Evolutionary conservation across 2,888 invertebrate genomes (phyloP).

Genomic region (Meiosimyza decipiens): DNA sequence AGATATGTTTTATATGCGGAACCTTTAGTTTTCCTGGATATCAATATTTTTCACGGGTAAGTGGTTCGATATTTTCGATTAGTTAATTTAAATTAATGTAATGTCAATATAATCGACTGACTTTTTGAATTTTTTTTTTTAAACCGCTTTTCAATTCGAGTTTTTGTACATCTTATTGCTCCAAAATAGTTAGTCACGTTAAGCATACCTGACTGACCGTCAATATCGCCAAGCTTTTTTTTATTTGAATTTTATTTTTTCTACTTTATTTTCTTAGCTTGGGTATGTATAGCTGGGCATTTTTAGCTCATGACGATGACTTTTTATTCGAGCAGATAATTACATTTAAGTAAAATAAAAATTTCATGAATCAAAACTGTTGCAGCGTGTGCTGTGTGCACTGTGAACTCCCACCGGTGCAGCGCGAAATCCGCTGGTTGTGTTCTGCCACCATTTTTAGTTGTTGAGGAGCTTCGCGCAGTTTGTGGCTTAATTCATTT

Average conservation of each 20-base stretch:
- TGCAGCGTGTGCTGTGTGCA: slow-evolving; percentile 41
- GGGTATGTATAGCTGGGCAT: slow-evolving; percentile 33
- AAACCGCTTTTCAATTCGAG: too few relatives aligned
- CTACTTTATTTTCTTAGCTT: slow-evolving; percentile 33
- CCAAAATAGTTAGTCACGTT: too few relatives aligned
- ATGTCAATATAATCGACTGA: too few relatives aligned
- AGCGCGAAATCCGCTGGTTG: neutral
- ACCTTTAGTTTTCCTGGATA: too few relatives aligned
- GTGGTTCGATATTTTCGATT: too few relatives aligned
- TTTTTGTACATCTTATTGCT: too few relatives aligned
- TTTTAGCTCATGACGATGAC: slow-evolving; percentile 57
- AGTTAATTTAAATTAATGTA: too few relatives aligned
- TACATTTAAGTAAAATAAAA: slow-evolving; percentile 68
- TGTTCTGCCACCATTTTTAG: neutral
- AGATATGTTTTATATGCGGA: too few relatives aligned
- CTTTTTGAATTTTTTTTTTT: too few relatives aligned
- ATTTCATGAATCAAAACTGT: slow-evolving; percentile 56
- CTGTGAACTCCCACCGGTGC: slow-evolving; percentile 19
- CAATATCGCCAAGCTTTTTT: slow-evolving; percentile 4
- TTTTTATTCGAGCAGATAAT: slow-evolving; percentile 65
- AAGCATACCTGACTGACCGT: too few relatives aligned
- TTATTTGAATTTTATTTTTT: slow-evolving; percentile 34
- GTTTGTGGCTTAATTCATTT: slow-evolving; percentile 50
- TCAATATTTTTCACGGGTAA: too few relatives aligned
- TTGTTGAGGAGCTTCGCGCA: neutral